Conservation (phyloP, 1,140 invertebrate genomes). For the Bombus huntii region DNA sequence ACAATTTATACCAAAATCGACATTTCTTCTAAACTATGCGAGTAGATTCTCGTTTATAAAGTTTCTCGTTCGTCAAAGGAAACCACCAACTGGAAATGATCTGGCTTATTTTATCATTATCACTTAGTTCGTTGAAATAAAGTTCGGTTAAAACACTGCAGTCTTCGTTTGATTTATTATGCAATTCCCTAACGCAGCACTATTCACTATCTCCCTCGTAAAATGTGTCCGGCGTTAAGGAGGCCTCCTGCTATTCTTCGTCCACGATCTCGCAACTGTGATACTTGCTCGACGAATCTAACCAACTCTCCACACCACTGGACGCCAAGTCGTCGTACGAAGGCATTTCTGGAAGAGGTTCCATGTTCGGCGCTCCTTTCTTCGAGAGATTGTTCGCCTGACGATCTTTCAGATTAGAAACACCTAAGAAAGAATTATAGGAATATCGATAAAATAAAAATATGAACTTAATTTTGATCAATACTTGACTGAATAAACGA, state of each 20-base stretch:
- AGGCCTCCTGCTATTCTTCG: slow-evolving; percentile 81
- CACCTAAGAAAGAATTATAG: background rate
- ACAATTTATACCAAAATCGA: background rate
- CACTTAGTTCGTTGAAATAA: background rate
- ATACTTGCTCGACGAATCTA: slow-evolving; percentile 89
- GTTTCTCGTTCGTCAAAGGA: background rate
- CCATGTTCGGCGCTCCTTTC: slow-evolving; percentile 82
- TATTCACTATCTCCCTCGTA: slow-evolving; percentile 44
- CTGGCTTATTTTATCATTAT: background rate
- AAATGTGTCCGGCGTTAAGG: slow-evolving; percentile 42
- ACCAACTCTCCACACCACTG: slow-evolving; percentile 87
- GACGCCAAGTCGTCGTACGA: slow-evolving; percentile 87
- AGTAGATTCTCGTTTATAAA: background rate
- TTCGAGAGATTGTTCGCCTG: slow-evolving; percentile 73
- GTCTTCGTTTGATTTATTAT: slow-evolving; percentile 5
- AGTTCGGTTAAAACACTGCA: slow-evolving; percentile 1
- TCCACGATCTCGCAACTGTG: slow-evolving; percentile 88
- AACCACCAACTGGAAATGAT: background rate
- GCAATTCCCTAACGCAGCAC: slow-evolving; percentile 11
- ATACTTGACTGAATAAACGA: too few species aligned
- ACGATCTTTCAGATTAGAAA: slow-evolving; percentile 70
- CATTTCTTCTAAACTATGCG: background rate
- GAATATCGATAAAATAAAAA: too few species aligned
- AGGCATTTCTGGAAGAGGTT: slow-evolving; percentile 84
- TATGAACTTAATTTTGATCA: background rate